Evolutionary conservation across 2,888 invertebrate species (phyloP).

Genomic region (Sisyra terminalis): DNA sequence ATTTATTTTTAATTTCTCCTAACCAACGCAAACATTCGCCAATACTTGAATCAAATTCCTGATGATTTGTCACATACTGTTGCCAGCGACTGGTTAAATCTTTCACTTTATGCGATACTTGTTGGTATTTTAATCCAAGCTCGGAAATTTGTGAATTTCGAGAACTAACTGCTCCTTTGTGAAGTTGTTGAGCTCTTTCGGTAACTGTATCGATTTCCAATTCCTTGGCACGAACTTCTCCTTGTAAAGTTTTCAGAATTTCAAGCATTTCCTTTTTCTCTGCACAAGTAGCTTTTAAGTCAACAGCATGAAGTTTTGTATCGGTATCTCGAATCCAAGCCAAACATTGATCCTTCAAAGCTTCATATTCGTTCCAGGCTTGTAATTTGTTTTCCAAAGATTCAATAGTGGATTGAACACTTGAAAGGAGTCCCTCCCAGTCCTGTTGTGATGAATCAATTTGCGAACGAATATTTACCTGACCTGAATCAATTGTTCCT

Average conservation of each 20-base stretch:
- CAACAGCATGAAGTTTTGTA: slow-evolving; percentile 71
- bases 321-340: slow-evolving; percentile 82
- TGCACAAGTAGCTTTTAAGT: slow-evolving; percentile 61
- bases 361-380: slow-evolving; percentile 86
- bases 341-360: slow-evolving; percentile 67
- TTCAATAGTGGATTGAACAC: slow-evolving; percentile 61
- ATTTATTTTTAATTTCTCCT: slow-evolving; percentile 60
- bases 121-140: slow-evolving; percentile 82
- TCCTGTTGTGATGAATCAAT: slow-evolving; percentile 79
- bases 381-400: slow-evolving; percentile 66
- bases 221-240: slow-evolving; percentile 79
- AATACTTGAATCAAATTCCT: slow-evolving; percentile 69
- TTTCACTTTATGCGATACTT: slow-evolving; percentile 77
- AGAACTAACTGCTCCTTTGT: slow-evolving; percentile 54
- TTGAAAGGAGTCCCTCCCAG: slow-evolving; percentile 69
- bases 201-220: slow-evolving; percentile 85
- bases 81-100: slow-evolving; percentile 85
- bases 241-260: slow-evolving; percentile 60
- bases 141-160: slow-evolving; percentile 76
- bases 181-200: slow-evolving; percentile 73
- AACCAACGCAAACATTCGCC: slow-evolving; percentile 73
- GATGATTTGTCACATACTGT: slow-evolving; percentile 73
- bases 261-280: slow-evolving; percentile 79
- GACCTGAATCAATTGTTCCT: slow-evolving; percentile 68
- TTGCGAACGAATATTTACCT: slow-evolving; percentile 71